Base-by-base conservation (phyloP, 2,888 invertebrate genomes). In the Physocephala rufipes region DNA sequence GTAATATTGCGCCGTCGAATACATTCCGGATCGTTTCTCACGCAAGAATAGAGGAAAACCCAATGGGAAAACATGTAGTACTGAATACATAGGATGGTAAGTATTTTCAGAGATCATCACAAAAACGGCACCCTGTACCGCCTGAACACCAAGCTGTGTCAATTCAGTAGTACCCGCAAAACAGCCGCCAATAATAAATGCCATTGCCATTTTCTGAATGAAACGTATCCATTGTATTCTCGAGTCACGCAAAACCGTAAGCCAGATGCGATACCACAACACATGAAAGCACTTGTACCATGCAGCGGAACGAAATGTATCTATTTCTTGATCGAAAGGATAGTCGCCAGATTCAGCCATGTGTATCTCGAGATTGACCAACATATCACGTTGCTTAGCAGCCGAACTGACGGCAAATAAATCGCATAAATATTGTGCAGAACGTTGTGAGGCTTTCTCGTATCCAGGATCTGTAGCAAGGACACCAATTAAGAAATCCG, bases 31-130 rank as follows among this genome's bases (percentile, higher is more conserved):
- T 73, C 91, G 90, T 74, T 94, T 89, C 82, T 96, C 96, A 72
- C 96, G 87, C 51, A 92, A 87, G 79, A 96, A 91, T 59, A 96
- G 86, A 0, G 96, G 95, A 74, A 94, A 90, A 81, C 90, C 89
- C 78, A 91, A 90, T 0, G 95, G 95, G 81, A 96, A 94, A 79
- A 94, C 90, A 76, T 94, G 91, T 53, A 97, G 87, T 0, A 95
- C 93, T 0, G 95, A 92, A 84, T 97, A 97, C 92, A 97, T 94
- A 0, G 95, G 95, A 69, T 92, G 91, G 86, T 96, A 97, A 0
- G 95, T 94, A 81, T 95, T 94, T 87, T 97, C 96, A 0, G 94
- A 91, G 58, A 95, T 93, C 85, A 96, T 90, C 76, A 95, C 91
- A 85, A 96, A 96, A 7, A 96, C 86, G 0, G 93, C 93, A 4